Percentiles rank a stretch among this genome's conserved stretches.
Evolutionary conservation across 1,140 invertebrate species (phyloP).

Genomic region (Polyergus mexicanus): DNA sequence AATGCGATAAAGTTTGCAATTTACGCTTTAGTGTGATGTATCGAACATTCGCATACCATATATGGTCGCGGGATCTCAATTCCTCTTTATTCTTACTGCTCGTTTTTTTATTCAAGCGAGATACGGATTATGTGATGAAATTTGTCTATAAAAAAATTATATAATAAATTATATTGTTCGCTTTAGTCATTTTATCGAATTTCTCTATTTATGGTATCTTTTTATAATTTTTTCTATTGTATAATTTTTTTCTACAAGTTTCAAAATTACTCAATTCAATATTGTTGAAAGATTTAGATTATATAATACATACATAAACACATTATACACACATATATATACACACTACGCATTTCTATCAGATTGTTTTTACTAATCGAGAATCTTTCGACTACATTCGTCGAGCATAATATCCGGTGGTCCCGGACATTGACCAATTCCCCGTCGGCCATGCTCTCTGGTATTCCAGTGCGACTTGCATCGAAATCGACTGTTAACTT

Average conservation of each 20-base stretch:
- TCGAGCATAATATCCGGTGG: slow-evolving; percentile 66
- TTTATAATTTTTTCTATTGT: no score
- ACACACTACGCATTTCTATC: neutral
- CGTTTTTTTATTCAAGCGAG: neutral
- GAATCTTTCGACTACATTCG: slow-evolving; percentile 28
- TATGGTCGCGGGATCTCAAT: neutral
- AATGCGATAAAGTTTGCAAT: neutral
- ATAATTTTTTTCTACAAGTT: neutral
- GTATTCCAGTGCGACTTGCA: slow-evolving; percentile 50
- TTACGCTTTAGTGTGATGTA: neutral
- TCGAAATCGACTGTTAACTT: slow-evolving; percentile 68
- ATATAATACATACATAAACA: neutral
- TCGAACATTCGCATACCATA: neutral
- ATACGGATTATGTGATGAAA: neutral
- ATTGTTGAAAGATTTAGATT: neutral
- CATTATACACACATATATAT: neutral
- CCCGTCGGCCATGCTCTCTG: slow-evolving; percentile 51
- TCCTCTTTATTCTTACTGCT: neutral
- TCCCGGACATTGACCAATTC: slow-evolving; percentile 68
- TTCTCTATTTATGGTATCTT: neutral
- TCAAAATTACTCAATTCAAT: neutral
- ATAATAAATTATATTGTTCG: neutral
- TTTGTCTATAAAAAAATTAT: neutral
- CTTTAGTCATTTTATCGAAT: neutral
- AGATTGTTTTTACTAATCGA: slow-evolving; percentile 26